Conservation (phyloP, 2,888 invertebrate species). For the Mycogona germanica region DNA sequence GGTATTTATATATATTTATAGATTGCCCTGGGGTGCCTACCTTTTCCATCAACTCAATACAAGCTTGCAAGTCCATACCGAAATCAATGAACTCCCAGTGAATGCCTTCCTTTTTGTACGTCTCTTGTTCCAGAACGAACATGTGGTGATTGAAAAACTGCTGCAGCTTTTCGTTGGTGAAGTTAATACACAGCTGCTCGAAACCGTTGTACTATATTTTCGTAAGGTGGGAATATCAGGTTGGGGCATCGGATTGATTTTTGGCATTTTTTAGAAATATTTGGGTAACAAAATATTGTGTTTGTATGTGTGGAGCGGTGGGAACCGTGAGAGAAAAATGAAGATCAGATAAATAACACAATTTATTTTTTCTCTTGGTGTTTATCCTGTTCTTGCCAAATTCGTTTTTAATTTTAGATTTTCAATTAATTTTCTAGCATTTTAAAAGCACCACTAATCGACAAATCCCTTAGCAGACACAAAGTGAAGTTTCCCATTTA, state of each 20-base stretch:
- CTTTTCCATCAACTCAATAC: constrained; percentile 93
- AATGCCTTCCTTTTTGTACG: constrained; percentile 88
- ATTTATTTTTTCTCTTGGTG: no score
- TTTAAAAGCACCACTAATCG: no score
- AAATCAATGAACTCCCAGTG: constrained; percentile 95
- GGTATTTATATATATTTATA: no score
- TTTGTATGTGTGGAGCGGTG: not conserved
- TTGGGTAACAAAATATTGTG: not conserved
- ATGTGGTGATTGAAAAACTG: constrained; percentile 99
- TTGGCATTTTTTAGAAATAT: not conserved
- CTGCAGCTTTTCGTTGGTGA: constrained; percentile 95
- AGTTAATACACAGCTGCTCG: constrained; percentile 97
- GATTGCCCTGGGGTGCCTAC: no score
- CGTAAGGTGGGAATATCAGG: not conserved
- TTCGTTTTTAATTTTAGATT: no score
- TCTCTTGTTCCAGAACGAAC: constrained; percentile 96
- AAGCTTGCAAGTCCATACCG: constrained; percentile 90
- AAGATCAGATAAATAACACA: not conserved
- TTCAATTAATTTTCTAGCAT: no score
- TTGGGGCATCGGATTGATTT: not conserved
- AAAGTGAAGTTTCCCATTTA: no score
- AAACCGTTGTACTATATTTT: constrained; percentile 72
- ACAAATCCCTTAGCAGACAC: no score
- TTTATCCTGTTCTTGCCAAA: no score
- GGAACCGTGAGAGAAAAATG: not conserved